Conservation (phyloP, 64 coral and sea anemone genomes). For the Pocillopora verrucosa region DNA sequence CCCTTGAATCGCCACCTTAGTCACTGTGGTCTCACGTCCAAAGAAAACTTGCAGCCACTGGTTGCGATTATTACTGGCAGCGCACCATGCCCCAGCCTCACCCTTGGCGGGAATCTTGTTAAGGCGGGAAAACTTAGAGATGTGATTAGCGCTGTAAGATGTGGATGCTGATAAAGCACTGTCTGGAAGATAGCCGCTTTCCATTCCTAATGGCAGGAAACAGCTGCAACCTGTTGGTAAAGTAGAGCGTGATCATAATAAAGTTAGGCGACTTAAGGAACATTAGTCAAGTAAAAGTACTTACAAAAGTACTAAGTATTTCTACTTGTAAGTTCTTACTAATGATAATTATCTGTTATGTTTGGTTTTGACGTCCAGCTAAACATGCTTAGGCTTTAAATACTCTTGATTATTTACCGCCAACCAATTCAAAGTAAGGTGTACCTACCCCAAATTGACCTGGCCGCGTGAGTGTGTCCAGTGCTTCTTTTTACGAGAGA, state of each 20-base stretch:
- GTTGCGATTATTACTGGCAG: not conserved
- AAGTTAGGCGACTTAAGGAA: too few species aligned
- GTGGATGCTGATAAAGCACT: conserved; percentile 15
- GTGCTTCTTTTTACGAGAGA: too few species aligned
- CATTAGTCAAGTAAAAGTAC: too few species aligned
- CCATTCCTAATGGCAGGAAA: conserved; percentile 22
- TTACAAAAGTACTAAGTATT: too few species aligned
- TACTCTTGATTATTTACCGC: too few species aligned
- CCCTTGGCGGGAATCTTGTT: not conserved
- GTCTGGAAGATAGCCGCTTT: conserved; percentile 12
- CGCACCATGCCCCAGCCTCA: conserved; percentile 11
- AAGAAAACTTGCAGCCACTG: conserved; percentile 20
- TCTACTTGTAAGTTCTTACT: too few species aligned
- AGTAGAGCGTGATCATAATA: not conserved
- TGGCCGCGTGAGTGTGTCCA: too few species aligned
- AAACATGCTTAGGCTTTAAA: too few species aligned
- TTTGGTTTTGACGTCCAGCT: too few species aligned
- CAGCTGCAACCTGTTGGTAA: not conserved
- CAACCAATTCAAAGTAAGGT: too few species aligned
- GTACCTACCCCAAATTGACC: too few species aligned
- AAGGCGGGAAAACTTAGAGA: conserved; percentile 6
- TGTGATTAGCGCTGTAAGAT: not conserved
- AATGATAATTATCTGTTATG: too few species aligned
- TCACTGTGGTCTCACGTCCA: conserved; percentile 10
- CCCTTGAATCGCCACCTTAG: conserved; percentile 19